Evolutionary conservation across 2,888 invertebrate genomes (phyloP), one percentile per base, ranked within the genome.

Genomic region (Elaeidobius kamerunicus): DNA sequence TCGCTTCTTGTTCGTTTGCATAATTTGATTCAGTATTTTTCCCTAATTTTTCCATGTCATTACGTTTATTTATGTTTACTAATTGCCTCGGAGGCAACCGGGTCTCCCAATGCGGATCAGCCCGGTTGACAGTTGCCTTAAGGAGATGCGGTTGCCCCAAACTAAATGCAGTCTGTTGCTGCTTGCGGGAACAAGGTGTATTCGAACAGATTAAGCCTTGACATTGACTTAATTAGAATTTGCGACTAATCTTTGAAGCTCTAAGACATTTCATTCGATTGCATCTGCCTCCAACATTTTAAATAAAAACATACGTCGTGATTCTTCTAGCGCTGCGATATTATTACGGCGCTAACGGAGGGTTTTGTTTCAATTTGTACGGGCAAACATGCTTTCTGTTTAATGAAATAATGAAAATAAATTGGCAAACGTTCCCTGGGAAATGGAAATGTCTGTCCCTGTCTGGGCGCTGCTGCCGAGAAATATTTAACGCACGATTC

Each of bases 311-410:
- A 27, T 7, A 27, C 11, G 27, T 27, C 14, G 35, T 16, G 16
- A 35, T 45, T 40, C 40, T 40, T 44, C 40, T n/a, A n/a, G n/a
- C 19, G 17, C 32, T 23, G 16, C 20, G 27, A 36, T 30, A 27
- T 38, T 30, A 38, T 48, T 47, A 42, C 14, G 39, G 27, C 32
- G 18, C 47, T 47, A 47, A 53, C 36, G 41, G 43, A n/a, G 28
- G 28, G 18, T 35, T 35, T 48, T 53, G 53, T 43, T 48, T 53
- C 36, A 48, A 43, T 47, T 53, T 41, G 27, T 36, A 38, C 17
- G 39, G 14, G 38, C 17, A 47, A 47, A 39, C 46, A 39, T 27
- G 27, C 39, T 47, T 38, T 47, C 38, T 47, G 35, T 47, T 23
- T 38, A 39, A 47, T 47, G 39, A 38, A 47, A 47, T 47, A 47